phyloP scores from a whole-genome alignment of 2,888 invertebrate genomes.

The Trachelus stipa region DNA sequence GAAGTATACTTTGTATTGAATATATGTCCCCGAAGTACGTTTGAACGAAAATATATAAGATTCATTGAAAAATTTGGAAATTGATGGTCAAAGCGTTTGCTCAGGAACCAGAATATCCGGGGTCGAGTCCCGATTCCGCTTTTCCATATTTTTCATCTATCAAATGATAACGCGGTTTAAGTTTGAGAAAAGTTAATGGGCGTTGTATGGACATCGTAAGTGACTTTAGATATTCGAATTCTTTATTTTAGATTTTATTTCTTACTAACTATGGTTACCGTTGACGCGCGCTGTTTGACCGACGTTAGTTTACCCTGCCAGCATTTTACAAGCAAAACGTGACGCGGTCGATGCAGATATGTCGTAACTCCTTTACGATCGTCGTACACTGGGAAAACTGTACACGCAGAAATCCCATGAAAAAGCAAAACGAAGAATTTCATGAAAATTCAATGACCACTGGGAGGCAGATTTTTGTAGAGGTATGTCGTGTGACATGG shows the following conservation, averaged over 20 bases:
- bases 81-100: no score
- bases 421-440: not conserved
- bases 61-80: no score
- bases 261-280: not conserved
- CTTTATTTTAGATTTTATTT: not conserved
- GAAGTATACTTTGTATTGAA: not conserved
- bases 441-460: not conserved
- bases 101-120: no score
- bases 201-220: no score
- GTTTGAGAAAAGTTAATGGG: no score
- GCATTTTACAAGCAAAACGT: not conserved
- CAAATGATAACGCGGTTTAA: no score
- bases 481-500: not conserved
- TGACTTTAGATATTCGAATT: not conserved
- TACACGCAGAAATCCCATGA: not conserved
- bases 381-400: not conserved
- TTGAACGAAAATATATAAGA: not conserved
- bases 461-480: not conserved
- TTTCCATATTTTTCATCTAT: no score
- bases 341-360: conserved; percentile 2
- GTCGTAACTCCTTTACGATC: conserved; percentile 1
- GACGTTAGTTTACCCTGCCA: not conserved
- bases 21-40: not conserved
- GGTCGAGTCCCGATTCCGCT: no score
- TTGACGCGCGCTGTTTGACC: not conserved